These are phyloP conservation scores for Perca schrenkii DNA, from an alignment of 2,113 vertebrate species.

Conservation along the genomic window DNA sequence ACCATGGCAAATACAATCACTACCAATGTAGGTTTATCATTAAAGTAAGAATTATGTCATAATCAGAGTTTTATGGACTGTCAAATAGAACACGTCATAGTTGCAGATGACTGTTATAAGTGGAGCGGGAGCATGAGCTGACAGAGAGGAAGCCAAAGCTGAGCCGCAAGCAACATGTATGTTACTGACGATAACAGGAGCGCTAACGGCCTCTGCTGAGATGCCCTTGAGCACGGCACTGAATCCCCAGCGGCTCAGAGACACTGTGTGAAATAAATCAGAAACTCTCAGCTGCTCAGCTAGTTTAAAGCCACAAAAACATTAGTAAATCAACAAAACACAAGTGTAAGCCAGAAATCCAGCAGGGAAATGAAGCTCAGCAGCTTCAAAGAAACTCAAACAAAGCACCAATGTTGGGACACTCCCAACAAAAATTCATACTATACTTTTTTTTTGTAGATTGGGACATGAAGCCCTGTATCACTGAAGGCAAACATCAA, in stretches of 20 bases:
- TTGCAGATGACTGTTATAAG: no score
- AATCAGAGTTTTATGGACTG: not conserved
- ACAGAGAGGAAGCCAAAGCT: conserved; percentile 3
- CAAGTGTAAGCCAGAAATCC: no score
- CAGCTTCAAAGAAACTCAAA: no score
- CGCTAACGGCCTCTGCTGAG: conserved; percentile 12
- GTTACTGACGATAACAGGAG: not conserved
- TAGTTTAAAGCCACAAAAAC: conserved; percentile 18
- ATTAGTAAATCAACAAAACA: not conserved
- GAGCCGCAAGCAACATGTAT: not conserved
- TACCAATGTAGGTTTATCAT: not conserved
- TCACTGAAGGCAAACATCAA: no score
- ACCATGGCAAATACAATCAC: not conserved
- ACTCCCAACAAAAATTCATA: no score
- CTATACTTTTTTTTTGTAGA: not conserved
- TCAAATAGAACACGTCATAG: not conserved
- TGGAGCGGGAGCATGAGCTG: not conserved
- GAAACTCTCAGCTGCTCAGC: not conserved
- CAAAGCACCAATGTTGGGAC: no score
- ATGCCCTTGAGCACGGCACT: conserved; percentile 40
- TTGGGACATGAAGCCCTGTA: not conserved
- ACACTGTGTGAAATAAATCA: conserved; percentile 17
- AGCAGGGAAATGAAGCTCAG: no score
- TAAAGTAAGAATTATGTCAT: not conserved
- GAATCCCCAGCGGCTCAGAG: not conserved